Conservation (phyloP, 2,888 invertebrate genomes). For the Diaprepes abbreviatus region DNA sequence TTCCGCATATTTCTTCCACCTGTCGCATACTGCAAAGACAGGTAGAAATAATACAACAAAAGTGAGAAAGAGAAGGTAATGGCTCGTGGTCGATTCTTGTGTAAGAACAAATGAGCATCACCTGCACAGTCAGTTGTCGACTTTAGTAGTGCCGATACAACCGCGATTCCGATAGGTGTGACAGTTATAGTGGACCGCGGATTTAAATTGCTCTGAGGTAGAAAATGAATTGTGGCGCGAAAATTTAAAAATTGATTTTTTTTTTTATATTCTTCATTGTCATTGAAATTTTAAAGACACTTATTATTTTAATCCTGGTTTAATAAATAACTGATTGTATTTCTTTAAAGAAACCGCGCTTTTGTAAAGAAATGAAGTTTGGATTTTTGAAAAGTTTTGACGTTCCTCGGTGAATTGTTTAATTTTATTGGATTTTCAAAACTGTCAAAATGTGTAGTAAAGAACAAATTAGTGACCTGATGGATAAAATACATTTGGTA, state of each 20-base stretch:
- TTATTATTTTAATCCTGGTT: neutral
- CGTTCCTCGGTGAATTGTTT: conserved; percentile 5
- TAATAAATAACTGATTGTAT: neutral
- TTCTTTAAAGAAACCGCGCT: neutral
- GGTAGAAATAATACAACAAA: conserved; percentile 44
- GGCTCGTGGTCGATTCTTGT: conserved; percentile 39
- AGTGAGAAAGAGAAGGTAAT: conserved; percentile 45
- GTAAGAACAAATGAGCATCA: conserved; percentile 43
- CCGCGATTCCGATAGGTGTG: conserved; percentile 10
- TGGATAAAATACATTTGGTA: conserved; percentile 83
- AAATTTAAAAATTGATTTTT: neutral
- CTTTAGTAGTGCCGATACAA: conserved; percentile 28
- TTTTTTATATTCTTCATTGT: conserved; percentile 1
- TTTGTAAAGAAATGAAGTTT: conserved; percentile 26
- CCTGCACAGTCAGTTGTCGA: conserved; percentile 44
- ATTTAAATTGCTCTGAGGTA: neutral
- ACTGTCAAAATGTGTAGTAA: conserved; percentile 74
- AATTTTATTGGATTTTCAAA: neutral
- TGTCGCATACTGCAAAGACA: conserved; percentile 37
- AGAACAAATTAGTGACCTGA: conserved; percentile 78
- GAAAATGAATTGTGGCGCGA: conserved; percentile 24
- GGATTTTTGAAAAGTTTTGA: conserved; percentile 23
- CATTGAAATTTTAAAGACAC: neutral
- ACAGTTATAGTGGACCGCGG: conserved; percentile 7
- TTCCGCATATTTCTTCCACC: conserved; percentile 49